Evolutionary conservation across 2,888 invertebrate species (phyloP).

Genomic region (Seira ritae): DNA sequence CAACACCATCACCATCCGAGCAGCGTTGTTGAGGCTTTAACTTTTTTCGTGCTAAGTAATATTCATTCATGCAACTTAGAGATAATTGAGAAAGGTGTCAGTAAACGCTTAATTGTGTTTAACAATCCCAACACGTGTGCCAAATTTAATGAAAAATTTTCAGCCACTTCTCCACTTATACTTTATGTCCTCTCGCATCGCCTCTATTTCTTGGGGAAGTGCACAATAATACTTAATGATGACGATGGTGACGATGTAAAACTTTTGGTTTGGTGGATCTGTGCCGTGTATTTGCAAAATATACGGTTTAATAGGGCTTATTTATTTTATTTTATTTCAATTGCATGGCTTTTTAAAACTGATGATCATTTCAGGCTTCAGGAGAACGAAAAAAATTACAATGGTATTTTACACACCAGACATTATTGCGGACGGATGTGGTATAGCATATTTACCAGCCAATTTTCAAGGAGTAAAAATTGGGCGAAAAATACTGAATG

Average conservation of each 20-base stretch:
- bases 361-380: not conserved
- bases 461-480: not conserved
- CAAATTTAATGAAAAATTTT: constrained; percentile 46
- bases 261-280: too few relatives aligned
- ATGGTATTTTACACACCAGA: not conserved
- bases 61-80: not conserved
- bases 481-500: not conserved
- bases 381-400: not conserved
- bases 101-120: constrained; percentile 55
- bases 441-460: too few relatives aligned
- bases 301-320: not conserved
- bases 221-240: too few relatives aligned
- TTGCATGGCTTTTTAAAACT: not conserved
- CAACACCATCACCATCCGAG: not conserved
- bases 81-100: constrained; percentile 37
- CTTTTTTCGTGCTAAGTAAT: not conserved
- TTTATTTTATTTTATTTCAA: not conserved
- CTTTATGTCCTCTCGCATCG: too few relatives aligned
- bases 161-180: too few relatives aligned
- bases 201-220: too few relatives aligned
- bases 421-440: not conserved
- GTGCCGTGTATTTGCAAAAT: too few relatives aligned
- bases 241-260: not conserved
- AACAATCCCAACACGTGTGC: constrained; percentile 46
- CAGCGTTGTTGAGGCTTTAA: not conserved